These are phyloP conservation scores for Oxyscelio sp. DNA, from an alignment of 2,888 invertebrate genomes.

Conservation along the genomic window DNA sequence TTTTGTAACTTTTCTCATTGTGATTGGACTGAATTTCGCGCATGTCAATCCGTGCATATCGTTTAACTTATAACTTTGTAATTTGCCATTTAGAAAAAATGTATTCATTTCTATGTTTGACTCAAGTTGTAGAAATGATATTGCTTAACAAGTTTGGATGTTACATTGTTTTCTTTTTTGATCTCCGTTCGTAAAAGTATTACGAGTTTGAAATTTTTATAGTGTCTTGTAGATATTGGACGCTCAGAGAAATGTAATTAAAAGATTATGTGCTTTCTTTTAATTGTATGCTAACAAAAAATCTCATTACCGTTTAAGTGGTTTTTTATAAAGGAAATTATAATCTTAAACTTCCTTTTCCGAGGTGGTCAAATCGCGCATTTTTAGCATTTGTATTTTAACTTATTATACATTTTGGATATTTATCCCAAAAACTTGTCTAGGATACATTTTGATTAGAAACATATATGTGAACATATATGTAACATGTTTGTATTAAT, in stretches of 20 bases:
- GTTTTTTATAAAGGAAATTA: no score
- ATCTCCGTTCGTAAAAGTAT: conserved; percentile 1
- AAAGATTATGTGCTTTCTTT: conserved; percentile 11
- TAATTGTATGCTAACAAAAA: conserved; percentile 25
- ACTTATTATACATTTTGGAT: no score
- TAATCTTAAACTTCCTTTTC: no score
- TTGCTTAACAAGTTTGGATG: neutral
- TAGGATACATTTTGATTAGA: no score
- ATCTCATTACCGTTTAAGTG: neutral
- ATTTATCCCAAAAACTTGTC: no score
- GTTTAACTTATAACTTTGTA: conserved; percentile 62
- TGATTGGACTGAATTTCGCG: conserved; percentile 55
- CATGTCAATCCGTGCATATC: conserved; percentile 55
- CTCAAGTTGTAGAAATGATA: conserved; percentile 36
- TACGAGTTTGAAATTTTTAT: conserved; percentile 11
- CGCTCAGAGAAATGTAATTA: conserved; percentile 11
- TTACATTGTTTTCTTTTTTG: neutral
- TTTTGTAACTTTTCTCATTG: conserved; percentile 69
- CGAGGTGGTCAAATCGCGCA: no score
- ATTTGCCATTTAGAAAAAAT: conserved; percentile 33
- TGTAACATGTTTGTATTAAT: no score
- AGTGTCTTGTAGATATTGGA: conserved; percentile 1
- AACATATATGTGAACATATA: no score
- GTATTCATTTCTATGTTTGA: conserved; percentile 23
- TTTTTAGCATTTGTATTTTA: no score